Conservation (phyloP, 2,888 invertebrate genomes). For the Itoplectis maculator region DNA sequence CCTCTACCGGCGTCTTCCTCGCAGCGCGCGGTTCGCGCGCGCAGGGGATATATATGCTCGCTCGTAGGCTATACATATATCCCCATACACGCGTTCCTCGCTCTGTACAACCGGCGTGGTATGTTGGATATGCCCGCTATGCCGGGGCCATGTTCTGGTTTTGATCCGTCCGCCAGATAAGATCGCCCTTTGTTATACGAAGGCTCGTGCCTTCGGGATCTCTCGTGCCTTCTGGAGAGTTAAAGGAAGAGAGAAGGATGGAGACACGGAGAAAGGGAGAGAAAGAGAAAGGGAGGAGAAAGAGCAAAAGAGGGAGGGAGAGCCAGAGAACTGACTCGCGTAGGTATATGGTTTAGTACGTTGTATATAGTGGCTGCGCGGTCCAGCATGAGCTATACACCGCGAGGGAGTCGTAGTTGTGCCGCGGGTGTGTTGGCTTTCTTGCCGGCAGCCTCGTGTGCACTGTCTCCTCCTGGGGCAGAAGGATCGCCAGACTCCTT, state of each 20-base stretch:
- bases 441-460: conserved; percentile 19
- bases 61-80: conserved; percentile 53
- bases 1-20: conserved; percentile 14
- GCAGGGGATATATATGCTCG: conserved; percentile 75
- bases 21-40: conserved; percentile 42
- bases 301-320: conserved; percentile 40
- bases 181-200: conserved; percentile 83
- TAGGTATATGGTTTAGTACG: conserved; percentile 32
- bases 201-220: conserved; percentile 81
- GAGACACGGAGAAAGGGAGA: conserved; percentile 27
- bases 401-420: conserved; percentile 2
- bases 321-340: conserved; percentile 33
- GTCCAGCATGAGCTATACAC: conserved; percentile 27
- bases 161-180: conserved; percentile 83
- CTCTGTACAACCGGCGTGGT: conserved; percentile 73
- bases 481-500: conserved; percentile 14
- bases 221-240: conserved; percentile 56
- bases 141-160: conserved; percentile 83
- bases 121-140: conserved; percentile 83
- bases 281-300: too few species aligned
- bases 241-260: conserved; percentile 52
- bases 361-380: conserved; percentile 11
- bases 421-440: conserved; percentile 40
- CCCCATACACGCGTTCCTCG: conserved; percentile 62
- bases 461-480: conserved; percentile 27